phyloP scores from a whole-genome alignment of 2,888 invertebrate genomes.

The Calephelis perditalis region DNA sequence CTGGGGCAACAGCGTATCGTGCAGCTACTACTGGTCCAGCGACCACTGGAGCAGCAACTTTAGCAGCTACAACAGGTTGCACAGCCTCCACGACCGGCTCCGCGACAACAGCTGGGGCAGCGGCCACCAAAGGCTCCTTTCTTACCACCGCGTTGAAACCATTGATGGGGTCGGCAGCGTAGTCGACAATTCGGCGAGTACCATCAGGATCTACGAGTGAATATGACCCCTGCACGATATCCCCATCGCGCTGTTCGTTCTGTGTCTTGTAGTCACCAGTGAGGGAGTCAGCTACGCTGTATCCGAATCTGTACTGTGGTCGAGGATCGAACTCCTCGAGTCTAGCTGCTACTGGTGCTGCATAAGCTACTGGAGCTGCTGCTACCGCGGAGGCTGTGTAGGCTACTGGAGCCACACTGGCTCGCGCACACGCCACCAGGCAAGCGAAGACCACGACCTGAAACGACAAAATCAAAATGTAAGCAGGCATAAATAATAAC shows the following conservation, averaged over 20 bases:
- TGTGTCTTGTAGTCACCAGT: conserved; percentile 70
- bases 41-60: conserved; percentile 42
- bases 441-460: conserved; percentile 66
- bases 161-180: conserved; percentile 59
- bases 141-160: conserved; percentile 67
- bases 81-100: conserved; percentile 40
- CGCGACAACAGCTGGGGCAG: conserved; percentile 55
- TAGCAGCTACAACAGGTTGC: conserved; percentile 35
- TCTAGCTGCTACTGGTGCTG: conserved; percentile 48
- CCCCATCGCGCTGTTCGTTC: conserved; percentile 73
- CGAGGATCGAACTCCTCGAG: conserved; percentile 71
- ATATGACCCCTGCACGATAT: conserved; percentile 69
- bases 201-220: conserved; percentile 64
- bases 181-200: conserved; percentile 60
- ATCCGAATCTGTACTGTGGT: conserved; percentile 77
- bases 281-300: conserved; percentile 61
- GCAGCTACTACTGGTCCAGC: conserved; percentile 33
- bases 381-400: conserved; percentile 42
- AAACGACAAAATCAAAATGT: conserved; percentile 31
- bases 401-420: conserved; percentile 55
- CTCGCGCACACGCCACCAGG: conserved; percentile 52
- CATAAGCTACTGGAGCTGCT: conserved; percentile 45
- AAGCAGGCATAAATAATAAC: not conserved
- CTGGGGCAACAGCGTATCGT: conserved; percentile 58
- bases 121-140: conserved; percentile 55